Evolutionary conservation across 2,113 vertebrate genomes (phyloP), one percentile per base, ranked within the genome.

Genomic region (Toxostoma redivivum): DNA sequence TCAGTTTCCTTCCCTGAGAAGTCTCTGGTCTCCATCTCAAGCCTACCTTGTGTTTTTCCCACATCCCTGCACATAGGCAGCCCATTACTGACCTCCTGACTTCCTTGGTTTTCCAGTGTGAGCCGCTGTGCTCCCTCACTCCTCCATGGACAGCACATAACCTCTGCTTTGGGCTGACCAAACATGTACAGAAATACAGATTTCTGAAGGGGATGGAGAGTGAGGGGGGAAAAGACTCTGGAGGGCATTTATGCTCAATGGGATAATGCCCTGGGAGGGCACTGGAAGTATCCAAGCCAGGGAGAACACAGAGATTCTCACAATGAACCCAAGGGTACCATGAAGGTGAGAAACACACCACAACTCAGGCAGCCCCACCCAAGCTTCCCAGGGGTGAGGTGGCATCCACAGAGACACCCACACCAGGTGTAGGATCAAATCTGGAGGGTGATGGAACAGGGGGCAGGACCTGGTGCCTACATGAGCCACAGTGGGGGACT

Each of bases 401-500:
- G n/a, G 58, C 65, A n/a, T n/a, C n/a, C 70, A 60, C 33, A 71
- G 53, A 35, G 51, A 23, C 16, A 56, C 7, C 71, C 35, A 50
- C 25, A 58, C 10, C 33, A 35, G 28, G 14, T 10, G 16, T 0
- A 54, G 62, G 33, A 58, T 20, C 71, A 80, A 80, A 69, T 47
- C 62, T 40, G 54, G 40, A 91, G 16, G 31, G 54, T 12, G 37
- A 22, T 22, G 40, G 76, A 80, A 48, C 38, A 58, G 51, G 15
- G 12, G 25, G 62, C 33, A 82, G 18, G 18, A 56, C 10, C 40
- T 17, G 31, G 61, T 28, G n/a, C 31, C 53, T 58, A 15, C 0
- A 4, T 38, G 21, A 86, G n/a, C 31, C 42, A 12, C 4, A 0
- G 0, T 50, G 62, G 12, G 40, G 20, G 9, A 61, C 48, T 62